Conservation (phyloP, 2,797 vertebrate species). For the Myripristis murdjan region DNA sequence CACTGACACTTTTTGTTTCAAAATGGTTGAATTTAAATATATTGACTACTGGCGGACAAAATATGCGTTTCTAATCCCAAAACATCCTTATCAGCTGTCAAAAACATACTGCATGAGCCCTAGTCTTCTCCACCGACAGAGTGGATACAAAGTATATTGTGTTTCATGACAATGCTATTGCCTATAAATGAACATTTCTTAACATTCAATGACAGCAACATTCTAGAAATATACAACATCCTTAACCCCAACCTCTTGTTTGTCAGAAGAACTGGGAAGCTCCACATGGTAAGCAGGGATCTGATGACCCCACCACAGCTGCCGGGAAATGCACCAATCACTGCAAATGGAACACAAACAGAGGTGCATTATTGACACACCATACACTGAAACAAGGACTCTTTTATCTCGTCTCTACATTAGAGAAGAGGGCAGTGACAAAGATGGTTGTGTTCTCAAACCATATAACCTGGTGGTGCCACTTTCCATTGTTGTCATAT, state of each 20-base stretch:
- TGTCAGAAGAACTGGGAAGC: constrained; percentile 41
- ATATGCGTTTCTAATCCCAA: too few species aligned
- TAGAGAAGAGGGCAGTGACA: background rate
- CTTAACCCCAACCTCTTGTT: constrained; percentile 70
- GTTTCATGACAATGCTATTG: background rate
- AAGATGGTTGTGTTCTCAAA: background rate
- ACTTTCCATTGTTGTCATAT: constrained; percentile 21
- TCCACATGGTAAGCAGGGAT: constrained; percentile 91
- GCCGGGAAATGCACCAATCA: constrained; percentile 94
- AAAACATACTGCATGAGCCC: too few species aligned
- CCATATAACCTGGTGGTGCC: constrained; percentile 26
- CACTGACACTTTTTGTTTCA: too few species aligned
- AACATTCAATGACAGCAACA: background rate
- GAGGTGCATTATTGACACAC: constrained; percentile 43
- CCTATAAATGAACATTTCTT: background rate
- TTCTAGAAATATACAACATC: background rate
- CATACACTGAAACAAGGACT: constrained; percentile 44
- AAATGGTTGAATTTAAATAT: too few species aligned
- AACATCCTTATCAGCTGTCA: too few species aligned
- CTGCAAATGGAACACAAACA: constrained; percentile 73
- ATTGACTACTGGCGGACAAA: too few species aligned
- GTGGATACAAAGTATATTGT: background rate
- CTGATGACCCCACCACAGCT: constrained; percentile 96
- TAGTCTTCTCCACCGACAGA: background rate
- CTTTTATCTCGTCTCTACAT: constrained; percentile 41